Conservation (phyloP, 2,888 invertebrate species). For the Drosophila antonietae region DNA sequence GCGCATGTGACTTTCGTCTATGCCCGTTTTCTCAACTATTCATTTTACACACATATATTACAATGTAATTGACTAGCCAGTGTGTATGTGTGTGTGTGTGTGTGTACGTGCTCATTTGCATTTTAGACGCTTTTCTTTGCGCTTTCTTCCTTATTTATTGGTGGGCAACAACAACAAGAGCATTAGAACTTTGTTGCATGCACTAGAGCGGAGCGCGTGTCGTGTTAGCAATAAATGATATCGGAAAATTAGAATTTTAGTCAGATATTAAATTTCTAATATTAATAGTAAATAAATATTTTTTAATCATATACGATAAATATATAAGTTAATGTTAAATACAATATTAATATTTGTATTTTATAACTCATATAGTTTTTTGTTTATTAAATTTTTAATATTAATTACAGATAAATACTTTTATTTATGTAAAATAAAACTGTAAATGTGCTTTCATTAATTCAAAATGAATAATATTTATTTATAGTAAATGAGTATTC, state of each 20-base stretch:
- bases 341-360: too few relatives aligned
- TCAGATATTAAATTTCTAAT: not conserved
- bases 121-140: constrained; percentile 65
- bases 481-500: not conserved
- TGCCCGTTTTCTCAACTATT: constrained; percentile 30
- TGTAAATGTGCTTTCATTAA: not conserved
- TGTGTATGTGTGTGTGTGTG: constrained; percentile 12
- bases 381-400: too few relatives aligned
- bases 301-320: too few relatives aligned
- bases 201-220: not conserved
- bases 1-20: constrained; percentile 50
- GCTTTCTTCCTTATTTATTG: constrained; percentile 65
- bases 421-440: too few relatives aligned
- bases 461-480: not conserved
- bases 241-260: not conserved
- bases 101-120: constrained; percentile 71
- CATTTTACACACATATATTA: constrained; percentile 27
- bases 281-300: not conserved
- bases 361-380: too few relatives aligned
- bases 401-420: not conserved
- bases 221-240: not conserved
- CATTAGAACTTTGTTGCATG: constrained; percentile 20
- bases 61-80: constrained; percentile 34
- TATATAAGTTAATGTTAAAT: not conserved
- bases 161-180: constrained; percentile 6